Base-by-base conservation (phyloP, 2,113 vertebrate species). In the Thamnophis sirtalis region DNA sequence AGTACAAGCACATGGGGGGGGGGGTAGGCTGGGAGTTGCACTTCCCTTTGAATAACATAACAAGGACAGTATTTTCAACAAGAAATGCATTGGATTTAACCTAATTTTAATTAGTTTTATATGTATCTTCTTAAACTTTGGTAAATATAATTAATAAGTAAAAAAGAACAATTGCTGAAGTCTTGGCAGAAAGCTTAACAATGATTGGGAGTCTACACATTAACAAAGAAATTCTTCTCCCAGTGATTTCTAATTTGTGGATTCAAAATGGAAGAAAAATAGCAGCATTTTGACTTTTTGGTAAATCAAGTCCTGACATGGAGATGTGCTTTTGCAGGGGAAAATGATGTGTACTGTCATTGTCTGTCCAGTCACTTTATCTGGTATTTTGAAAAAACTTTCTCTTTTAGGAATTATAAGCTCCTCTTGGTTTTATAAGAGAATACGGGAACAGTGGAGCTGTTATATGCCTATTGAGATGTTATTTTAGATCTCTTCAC, bases 401-500 rank as follows among this genome's bases (percentile, higher is more conserved):
- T 33, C 33, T 56, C 33, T 68, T n/a, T 11, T 9, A 84, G 54
- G 49, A 56, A 4, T 11, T 13, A 86, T 28, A 53, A 50, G 26
- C 13, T 86, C 24, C 10, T 26, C 49, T 50, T 86, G 2, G 15
- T 86, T 86, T 43, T 28, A 86, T 50, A 26, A 86, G 3, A 50
- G 43, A 50, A 33, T 43, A 84, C 2, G 9, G 48, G 49, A 28
- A 51, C 17, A 4, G 86, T 87, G 9, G n/a, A 55, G 28, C 5
- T 33, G 7, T 87, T 21, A 87, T n/a, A 17, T 87, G 89, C 0
- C 26, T 0, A 0, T 28, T 1, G 10, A 15, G 80, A 85, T 7
- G n/a, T 28, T 1, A 33, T 92, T 63, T 93, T 49, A 89, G 24
- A n/a, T 9, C 80, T 50, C n/a, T 0, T 8, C 5, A 28, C 33